Conservation (phyloP, 2,888 invertebrate genomes). For the Coremacera marginata region DNA sequence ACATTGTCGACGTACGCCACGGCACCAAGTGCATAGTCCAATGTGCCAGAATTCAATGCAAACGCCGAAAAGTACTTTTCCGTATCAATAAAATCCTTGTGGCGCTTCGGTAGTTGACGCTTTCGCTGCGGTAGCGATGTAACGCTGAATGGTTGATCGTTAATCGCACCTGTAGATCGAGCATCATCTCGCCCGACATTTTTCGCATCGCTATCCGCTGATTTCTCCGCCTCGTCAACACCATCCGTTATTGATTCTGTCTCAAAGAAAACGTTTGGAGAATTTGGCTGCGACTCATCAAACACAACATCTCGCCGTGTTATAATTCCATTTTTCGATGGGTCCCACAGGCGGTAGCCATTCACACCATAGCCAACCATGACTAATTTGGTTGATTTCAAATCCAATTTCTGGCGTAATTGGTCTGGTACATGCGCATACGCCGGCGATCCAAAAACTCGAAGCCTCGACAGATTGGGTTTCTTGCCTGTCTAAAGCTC, state of each 20-base stretch:
- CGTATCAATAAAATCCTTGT: no score
- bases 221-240: background rate
- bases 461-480: constrained; percentile 21
- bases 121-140: no score
- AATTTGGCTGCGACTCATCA: background rate
- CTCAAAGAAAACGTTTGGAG: no score
- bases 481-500: constrained; percentile 1
- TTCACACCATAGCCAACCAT: constrained; percentile 32
- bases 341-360: constrained; percentile 32
- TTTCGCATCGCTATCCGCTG: background rate
- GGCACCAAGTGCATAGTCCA: no score
- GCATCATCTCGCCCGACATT: background rate
- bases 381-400: constrained; percentile 15
- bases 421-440: constrained; percentile 17
- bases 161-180: no score
- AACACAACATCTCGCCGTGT: constrained; percentile 17
- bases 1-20: no score
- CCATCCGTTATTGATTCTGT: background rate
- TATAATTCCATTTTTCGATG: background rate
- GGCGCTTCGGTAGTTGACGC: no score
- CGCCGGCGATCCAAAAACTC: constrained; percentile 36
- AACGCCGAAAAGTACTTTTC: no score
- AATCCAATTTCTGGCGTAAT: constrained; percentile 15
- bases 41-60: no score
- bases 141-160: no score